Conservation (phyloP, 2,888 invertebrate genomes). For the Alloscopus bannaensis region DNA sequence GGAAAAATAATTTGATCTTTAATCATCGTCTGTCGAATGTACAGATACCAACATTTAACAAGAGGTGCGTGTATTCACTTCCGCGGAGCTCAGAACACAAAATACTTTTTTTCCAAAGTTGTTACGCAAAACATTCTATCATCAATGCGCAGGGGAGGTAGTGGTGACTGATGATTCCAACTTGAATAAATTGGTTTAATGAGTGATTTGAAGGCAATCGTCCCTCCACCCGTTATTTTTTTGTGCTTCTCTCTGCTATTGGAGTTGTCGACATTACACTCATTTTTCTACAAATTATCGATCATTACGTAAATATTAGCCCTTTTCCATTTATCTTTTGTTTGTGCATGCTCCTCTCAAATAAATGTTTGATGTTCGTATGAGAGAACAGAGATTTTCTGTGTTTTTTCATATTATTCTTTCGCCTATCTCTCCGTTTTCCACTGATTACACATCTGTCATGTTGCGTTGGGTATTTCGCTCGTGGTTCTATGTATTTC, state of each 20-base stretch:
- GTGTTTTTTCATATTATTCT: neutral
- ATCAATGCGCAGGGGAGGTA: constrained; percentile 18
- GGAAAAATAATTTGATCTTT: neutral
- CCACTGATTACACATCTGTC: constrained; percentile 6
- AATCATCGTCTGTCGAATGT: neutral
- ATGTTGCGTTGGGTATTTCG: constrained; percentile 2
- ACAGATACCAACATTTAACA: too few relatives aligned
- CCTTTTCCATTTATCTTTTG: neutral
- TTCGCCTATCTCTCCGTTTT: neutral
- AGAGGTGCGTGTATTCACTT: too few relatives aligned
- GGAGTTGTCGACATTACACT: too few relatives aligned
- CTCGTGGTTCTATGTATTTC: neutral
- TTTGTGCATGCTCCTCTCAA: neutral
- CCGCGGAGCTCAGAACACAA: neutral
- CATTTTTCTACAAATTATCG: constrained; percentile 46
- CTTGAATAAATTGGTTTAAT: constrained; percentile 27
- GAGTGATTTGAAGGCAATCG: constrained; percentile 11
- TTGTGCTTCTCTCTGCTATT: neutral
- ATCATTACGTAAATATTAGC: constrained; percentile 54
- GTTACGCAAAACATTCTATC: too few relatives aligned
- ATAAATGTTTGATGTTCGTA: constrained; percentile 25
- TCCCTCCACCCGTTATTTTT: neutral
- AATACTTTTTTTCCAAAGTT: constrained; percentile 24
- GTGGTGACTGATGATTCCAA: constrained; percentile 13
- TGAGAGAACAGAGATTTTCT: neutral